Conservation (phyloP, 2,797 vertebrate genomes). For the Thripadectes ignobilis region DNA sequence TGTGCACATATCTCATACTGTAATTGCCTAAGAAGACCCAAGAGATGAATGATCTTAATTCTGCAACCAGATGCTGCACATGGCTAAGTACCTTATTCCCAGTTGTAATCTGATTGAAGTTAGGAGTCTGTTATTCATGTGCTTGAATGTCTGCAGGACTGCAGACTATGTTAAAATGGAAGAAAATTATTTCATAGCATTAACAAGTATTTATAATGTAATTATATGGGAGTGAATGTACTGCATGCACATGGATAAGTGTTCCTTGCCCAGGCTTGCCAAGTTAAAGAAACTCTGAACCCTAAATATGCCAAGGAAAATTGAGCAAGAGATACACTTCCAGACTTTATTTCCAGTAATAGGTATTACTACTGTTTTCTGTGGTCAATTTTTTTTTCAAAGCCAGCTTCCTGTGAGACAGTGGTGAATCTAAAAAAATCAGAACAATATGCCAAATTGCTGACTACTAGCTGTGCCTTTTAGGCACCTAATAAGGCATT, state of each 20-base stretch:
- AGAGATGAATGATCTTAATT: slow-evolving; percentile 2
- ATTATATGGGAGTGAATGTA: neutral
- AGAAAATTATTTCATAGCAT: slow-evolving; percentile 10
- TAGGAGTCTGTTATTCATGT: slow-evolving; percentile 19
- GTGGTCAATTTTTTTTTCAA: neutral
- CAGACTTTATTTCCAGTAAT: neutral
- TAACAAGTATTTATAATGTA: neutral
- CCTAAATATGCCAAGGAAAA: slow-evolving; percentile 19
- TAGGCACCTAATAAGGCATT: neutral
- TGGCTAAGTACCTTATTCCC: slow-evolving; percentile 27
- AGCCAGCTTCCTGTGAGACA: neutral
- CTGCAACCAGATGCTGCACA: slow-evolving; percentile 6
- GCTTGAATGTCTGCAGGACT: neutral
- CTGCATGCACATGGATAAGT: neutral
- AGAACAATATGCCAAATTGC: neutral
- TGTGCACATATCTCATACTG: neutral
- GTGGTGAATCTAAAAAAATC: neutral
- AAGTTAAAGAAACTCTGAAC: neutral
- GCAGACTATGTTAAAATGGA: neutral
- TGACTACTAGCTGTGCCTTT: neutral
- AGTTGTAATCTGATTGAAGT: slow-evolving; percentile 39
- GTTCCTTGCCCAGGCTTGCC: neutral
- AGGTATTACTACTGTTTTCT: neutral
- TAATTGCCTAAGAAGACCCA: neutral
- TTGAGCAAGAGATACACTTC: neutral